Percentiles rank a stretch among this genome's conserved stretches.
These are phyloP conservation scores for Protonemura montana DNA, from an alignment of 2,888 invertebrate species.

Conservation along the genomic window DNA sequence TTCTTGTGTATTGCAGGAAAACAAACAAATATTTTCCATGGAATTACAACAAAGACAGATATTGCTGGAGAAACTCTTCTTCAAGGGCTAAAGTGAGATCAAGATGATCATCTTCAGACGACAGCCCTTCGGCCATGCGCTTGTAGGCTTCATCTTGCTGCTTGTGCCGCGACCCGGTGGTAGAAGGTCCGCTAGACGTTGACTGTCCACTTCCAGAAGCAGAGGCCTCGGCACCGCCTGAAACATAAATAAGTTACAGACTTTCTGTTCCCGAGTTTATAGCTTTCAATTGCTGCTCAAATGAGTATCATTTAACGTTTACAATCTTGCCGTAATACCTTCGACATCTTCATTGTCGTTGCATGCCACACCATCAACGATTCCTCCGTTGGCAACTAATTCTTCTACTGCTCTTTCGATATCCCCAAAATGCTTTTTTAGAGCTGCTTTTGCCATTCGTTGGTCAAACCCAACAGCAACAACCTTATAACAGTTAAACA, in stretches of 20 bases:
- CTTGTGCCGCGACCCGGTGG: constrained; percentile 26
- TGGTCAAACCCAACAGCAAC: constrained; percentile 69
- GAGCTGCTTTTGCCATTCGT: constrained; percentile 63
- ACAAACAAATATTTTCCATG: neutral
- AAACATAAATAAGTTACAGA: no score
- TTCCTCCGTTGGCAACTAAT: constrained; percentile 61
- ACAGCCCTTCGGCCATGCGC: constrained; percentile 67
- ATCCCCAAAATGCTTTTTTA: constrained; percentile 65
- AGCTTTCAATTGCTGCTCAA: no score
- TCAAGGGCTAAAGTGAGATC: constrained; percentile 76
- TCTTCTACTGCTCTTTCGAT: constrained; percentile 67
- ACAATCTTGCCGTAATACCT: no score
- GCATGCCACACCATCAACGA: constrained; percentile 53
- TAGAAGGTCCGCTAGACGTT: neutral
- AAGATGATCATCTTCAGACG: constrained; percentile 71
- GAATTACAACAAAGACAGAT: constrained; percentile 58
- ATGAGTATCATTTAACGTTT: no score
- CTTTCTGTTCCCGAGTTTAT: no score
- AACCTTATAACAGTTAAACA: constrained; percentile 57
- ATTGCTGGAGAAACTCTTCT: constrained; percentile 71
- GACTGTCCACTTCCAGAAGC: neutral
- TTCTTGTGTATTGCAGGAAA: no score
- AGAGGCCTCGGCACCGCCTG: neutral
- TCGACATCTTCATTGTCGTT: neutral
- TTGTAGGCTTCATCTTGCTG: constrained; percentile 66